Conservation (phyloP, 2,888 invertebrate genomes). For the Allolobophora icterica region DNA sequence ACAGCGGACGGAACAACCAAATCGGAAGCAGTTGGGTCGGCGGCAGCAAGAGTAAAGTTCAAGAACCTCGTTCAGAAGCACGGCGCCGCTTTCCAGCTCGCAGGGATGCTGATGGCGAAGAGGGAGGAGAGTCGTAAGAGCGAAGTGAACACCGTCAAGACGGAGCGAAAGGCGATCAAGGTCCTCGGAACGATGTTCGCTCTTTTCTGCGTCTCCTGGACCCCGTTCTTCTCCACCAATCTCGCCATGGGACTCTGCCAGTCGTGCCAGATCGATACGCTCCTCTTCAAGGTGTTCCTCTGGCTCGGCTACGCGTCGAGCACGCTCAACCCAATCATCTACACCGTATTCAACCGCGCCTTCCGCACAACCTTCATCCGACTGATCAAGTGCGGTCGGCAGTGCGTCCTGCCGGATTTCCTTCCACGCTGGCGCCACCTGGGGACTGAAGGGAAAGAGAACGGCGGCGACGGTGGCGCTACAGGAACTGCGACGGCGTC, state of each 20-base stretch:
- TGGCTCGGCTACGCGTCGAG: constrained; percentile 65
- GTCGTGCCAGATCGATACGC: constrained; percentile 72
- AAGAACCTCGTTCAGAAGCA: constrained; percentile 57
- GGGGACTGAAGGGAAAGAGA: background rate
- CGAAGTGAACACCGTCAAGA: constrained; percentile 70
- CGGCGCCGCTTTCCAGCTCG: constrained; percentile 58
- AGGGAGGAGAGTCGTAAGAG: constrained; percentile 51
- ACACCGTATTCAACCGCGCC: constrained; percentile 64
- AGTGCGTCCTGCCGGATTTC: background rate
- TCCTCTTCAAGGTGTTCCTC: constrained; percentile 59
- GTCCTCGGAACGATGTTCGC: constrained; percentile 63
- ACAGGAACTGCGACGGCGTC: background rate
- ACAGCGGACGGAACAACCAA: too few relatives aligned
- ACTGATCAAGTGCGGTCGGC: constrained; percentile 69
- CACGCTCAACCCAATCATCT: constrained; percentile 64
- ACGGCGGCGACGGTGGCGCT: background rate
- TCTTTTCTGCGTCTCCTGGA: constrained; percentile 63
- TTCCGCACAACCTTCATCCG: constrained; percentile 62
- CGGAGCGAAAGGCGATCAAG: constrained; percentile 95
- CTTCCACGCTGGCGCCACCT: background rate
- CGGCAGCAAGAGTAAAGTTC: constrained; percentile 39
- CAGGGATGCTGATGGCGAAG: constrained; percentile 56
- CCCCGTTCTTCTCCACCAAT: constrained; percentile 63
- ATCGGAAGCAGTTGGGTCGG: background rate
- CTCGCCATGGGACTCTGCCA: constrained; percentile 80